A percentile compares a stretch with the other conserved stretches of the same genome.
These are phyloP conservation scores for Watsonalla binaria DNA, from an alignment of 2,888 invertebrate genomes.

Conservation along the genomic window DNA sequence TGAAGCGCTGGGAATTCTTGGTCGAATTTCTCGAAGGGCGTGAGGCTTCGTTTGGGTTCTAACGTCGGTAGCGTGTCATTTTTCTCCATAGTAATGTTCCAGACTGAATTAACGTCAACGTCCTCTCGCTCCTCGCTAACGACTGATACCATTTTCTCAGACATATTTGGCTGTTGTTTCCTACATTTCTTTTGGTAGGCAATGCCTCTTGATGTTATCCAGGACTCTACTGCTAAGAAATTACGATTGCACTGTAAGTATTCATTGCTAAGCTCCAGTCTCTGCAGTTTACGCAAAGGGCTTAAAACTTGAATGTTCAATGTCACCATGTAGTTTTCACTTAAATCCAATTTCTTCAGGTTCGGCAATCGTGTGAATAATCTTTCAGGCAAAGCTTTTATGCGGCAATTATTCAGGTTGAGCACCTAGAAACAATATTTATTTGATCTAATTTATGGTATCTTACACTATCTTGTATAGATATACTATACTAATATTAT, in stretches of 20 bases:
- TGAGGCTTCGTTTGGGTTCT: constrained; percentile 31
- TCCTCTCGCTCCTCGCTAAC: constrained; percentile 53
- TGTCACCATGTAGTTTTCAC: constrained; percentile 79
- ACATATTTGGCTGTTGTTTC: constrained; percentile 67
- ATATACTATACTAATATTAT: too few species aligned
- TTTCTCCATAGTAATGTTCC: constrained; percentile 52
- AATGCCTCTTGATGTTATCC: constrained; percentile 57
- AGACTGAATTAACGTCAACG: constrained; percentile 56
- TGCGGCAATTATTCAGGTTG: constrained; percentile 78
- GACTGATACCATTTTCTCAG: constrained; percentile 76
- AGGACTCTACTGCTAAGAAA: constrained; percentile 57
- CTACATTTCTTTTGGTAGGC: constrained; percentile 68
- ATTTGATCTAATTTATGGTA: neutral
- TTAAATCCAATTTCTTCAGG: constrained; percentile 77
- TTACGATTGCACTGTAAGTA: constrained; percentile 76
- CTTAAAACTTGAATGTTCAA: constrained; percentile 67
- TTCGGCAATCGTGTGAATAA: constrained; percentile 76
- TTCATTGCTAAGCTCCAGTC: constrained; percentile 76
- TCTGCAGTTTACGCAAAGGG: constrained; percentile 65
- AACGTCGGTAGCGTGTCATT: constrained; percentile 28
- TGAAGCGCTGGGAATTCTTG: constrained; percentile 64
- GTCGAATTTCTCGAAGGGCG: constrained; percentile 62
- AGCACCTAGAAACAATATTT: constrained; percentile 62
- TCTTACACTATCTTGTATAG: neutral
- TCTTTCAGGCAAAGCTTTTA: constrained; percentile 72